Conservation (phyloP, 2,888 invertebrate genomes). For the Listrodromus nycthemerus region DNA sequence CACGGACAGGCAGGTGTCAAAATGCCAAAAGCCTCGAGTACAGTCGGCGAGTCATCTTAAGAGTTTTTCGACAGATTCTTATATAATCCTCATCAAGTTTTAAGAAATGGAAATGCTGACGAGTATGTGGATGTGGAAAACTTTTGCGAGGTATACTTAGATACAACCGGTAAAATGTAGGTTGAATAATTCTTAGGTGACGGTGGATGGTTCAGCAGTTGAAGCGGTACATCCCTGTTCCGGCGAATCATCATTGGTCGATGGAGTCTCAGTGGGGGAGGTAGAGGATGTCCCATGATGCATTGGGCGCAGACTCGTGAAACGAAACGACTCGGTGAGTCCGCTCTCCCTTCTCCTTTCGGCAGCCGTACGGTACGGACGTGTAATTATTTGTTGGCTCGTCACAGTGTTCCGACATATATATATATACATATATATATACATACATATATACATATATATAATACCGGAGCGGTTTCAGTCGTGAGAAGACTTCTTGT, state of each 20-base stretch:
- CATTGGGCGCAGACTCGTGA: slow-evolving; percentile 73
- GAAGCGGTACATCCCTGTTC: slow-evolving; percentile 45
- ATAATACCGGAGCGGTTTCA: slow-evolving; percentile 33
- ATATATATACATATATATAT: slow-evolving; percentile 17
- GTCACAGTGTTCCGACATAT: slow-evolving; percentile 38
- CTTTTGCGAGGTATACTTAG: background rate
- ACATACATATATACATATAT: slow-evolving; percentile 17
- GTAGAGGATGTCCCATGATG: slow-evolving; percentile 73
- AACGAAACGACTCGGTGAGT: slow-evolving; percentile 72
- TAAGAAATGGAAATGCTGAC: background rate
- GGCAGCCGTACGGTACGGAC: slow-evolving; percentile 80
- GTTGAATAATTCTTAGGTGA: background rate
- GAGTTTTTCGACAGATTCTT: background rate
- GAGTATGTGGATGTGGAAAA: background rate
- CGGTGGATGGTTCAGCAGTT: slow-evolving; percentile 4
- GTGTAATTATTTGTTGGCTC: slow-evolving; percentile 67
- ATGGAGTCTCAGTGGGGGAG: slow-evolving; percentile 38
- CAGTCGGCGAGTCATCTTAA: background rate
- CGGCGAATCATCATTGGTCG: slow-evolving; percentile 48
- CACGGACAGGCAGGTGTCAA: slow-evolving; percentile 15
- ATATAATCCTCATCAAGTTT: background rate
- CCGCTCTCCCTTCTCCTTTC: slow-evolving; percentile 81
- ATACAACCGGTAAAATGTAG: background rate
- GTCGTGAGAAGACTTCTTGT: slow-evolving; percentile 55
- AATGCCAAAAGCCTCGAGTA: background rate